Evolutionary conservation across 2,797 vertebrate genomes (phyloP).

Genomic region (Phylloscopus collybita): DNA sequence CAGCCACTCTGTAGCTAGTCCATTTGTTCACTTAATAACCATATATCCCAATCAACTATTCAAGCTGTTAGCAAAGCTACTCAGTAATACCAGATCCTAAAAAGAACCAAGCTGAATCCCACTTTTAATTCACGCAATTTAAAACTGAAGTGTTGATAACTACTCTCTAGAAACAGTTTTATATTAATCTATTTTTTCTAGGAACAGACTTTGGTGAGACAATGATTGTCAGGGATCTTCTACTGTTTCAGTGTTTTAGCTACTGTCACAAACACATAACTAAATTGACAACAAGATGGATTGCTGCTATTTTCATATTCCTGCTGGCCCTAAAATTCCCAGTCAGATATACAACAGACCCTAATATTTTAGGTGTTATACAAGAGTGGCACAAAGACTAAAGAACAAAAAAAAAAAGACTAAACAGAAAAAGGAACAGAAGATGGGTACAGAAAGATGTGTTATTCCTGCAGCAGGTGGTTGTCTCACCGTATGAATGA

Average conservation of each 20-base stretch:
- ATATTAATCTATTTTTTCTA: background rate
- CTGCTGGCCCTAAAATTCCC: background rate
- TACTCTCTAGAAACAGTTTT: background rate
- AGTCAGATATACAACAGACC: background rate
- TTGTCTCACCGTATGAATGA: background rate
- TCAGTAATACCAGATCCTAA: background rate
- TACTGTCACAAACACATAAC: background rate
- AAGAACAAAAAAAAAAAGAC: background rate
- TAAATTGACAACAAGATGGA: background rate
- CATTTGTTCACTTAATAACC: background rate
- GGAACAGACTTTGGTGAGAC: background rate
- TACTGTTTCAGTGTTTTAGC: background rate
- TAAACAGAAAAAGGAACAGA: background rate
- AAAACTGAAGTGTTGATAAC: background rate
- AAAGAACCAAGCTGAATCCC: background rate
- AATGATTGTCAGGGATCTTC: background rate
- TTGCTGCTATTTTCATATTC: background rate
- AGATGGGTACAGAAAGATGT: background rate
- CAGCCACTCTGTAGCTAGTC: background rate
- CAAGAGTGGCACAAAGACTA: background rate
- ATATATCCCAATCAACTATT: background rate
- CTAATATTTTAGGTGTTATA: background rate
- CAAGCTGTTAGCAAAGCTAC: background rate
- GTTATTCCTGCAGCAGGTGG: background rate
- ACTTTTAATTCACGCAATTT: background rate